Conservation (phyloP, 2,797 vertebrate genomes). For the Gallirallus australis region DNA sequence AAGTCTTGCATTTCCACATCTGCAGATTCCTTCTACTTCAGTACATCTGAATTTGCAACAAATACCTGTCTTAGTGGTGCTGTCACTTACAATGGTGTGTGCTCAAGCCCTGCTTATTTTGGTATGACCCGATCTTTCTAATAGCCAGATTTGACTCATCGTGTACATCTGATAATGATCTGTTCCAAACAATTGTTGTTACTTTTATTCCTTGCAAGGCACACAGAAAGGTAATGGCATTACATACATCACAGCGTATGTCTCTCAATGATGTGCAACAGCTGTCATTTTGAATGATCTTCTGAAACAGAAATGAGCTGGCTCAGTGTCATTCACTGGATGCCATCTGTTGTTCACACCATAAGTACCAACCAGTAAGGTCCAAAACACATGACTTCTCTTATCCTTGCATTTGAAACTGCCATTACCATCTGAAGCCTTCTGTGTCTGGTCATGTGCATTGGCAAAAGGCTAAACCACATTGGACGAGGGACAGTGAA, state of each 20-base stretch:
- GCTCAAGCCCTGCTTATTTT: background rate
- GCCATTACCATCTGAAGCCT: constrained; percentile 1
- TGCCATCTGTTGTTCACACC: constrained; percentile 60
- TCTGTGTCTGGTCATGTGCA: background rate
- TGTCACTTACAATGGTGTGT: background rate
- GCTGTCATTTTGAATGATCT: constrained; percentile 63
- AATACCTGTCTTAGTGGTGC: background rate
- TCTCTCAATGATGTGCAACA: constrained; percentile 48
- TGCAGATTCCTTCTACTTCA: background rate
- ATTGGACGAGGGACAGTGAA: background rate
- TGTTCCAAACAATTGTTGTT: background rate
- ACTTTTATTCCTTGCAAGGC: background rate
- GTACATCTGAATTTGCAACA: background rate
- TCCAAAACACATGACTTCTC: background rate
- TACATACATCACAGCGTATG: constrained; percentile 42
- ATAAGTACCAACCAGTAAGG: constrained; percentile 38
- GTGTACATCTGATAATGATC: background rate
- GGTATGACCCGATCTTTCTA: background rate
- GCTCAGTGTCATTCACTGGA: constrained; percentile 17
- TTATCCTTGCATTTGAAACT: background rate
- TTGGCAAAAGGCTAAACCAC: background rate
- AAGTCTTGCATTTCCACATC: background rate
- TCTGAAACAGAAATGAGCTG: constrained; percentile 57
- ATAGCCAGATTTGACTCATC: background rate
- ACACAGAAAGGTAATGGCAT: background rate